A percentile compares a stretch with the other conserved stretches of the same genome.
phyloP scores from a whole-genome alignment of 1,140 invertebrate genomes.

The Neodiprion lecontei region DNA sequence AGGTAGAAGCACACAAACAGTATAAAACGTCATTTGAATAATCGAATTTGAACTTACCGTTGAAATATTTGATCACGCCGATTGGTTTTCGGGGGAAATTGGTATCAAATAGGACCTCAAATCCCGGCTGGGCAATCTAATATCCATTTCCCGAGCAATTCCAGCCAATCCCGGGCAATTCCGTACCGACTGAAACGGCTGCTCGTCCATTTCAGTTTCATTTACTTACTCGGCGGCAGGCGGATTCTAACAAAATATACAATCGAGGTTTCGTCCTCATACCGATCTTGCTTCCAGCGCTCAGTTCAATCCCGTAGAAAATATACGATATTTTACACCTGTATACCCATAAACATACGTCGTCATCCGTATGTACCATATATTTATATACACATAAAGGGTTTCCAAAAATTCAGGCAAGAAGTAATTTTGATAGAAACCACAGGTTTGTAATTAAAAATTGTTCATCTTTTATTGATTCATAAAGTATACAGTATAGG shows the following conservation, averaged over 20 bases:
- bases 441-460: too few relatives aligned
- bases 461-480: too few relatives aligned
- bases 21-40: not conserved
- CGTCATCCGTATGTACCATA: not conserved
- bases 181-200: constrained; percentile 28
- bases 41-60: not conserved
- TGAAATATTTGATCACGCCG: constrained; percentile 2
- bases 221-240: constrained; percentile 37
- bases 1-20: too few relatives aligned
- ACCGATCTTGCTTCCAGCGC: not conserved
- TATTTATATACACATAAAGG: too few relatives aligned
- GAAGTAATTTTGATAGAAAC: too few relatives aligned
- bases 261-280: too few relatives aligned
- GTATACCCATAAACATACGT: constrained; percentile 13
- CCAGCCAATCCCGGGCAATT: constrained; percentile 16
- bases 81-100: constrained; percentile 5
- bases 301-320: not conserved
- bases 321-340: not conserved
- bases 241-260: not conserved
- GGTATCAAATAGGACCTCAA: constrained; percentile 18
- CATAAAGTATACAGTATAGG: too few relatives aligned
- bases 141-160: constrained; percentile 40
- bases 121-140: constrained; percentile 37
- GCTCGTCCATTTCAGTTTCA: constrained; percentile 37
- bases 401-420: too few relatives aligned